Percentiles rank a stretch among this genome's conserved stretches.
Conservation (phyloP, 2,888 invertebrate genomes). For the Drosophila incognita region DNA sequence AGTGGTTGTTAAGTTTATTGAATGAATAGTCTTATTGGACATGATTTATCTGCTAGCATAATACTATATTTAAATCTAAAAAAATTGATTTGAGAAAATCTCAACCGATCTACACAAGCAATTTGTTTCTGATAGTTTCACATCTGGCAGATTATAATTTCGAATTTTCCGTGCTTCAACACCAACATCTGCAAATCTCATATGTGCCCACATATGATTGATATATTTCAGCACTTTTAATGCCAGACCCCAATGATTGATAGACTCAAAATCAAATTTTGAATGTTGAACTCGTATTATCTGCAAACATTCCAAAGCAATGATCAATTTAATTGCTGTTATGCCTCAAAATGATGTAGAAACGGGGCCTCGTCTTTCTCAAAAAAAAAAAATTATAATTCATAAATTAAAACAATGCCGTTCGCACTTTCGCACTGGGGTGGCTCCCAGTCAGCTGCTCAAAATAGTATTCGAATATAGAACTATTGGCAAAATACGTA, state of each 20-base stretch:
- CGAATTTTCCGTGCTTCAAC: neutral
- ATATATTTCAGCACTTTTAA: conserved; percentile 44
- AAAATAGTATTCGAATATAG: conserved; percentile 34
- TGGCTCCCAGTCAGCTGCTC: conserved; percentile 41
- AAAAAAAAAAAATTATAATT: conserved; percentile 69
- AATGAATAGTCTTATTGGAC: neutral
- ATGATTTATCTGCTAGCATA: neutral
- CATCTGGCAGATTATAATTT: conserved; percentile 13
- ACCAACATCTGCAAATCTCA: neutral
- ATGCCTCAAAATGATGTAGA: conserved; percentile 61
- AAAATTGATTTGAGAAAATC: neutral
- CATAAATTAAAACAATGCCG: conserved; percentile 68
- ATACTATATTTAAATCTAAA: neutral
- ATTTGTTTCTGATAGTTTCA: neutral
- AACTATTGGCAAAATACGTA: conserved; percentile 58
- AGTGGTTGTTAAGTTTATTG: neutral
- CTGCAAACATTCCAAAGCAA: conserved; percentile 46
- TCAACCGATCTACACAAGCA: neutral
- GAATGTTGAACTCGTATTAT: conserved; percentile 42
- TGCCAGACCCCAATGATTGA: conserved; percentile 54
- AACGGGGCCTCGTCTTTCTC: conserved; percentile 56
- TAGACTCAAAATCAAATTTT: conserved; percentile 52
- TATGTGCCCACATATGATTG: conserved; percentile 34
- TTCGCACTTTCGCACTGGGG: conserved; percentile 47
- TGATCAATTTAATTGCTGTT: conserved; percentile 54